Conservation (phyloP, 2,888 invertebrate genomes). For the Ariolimax columbianus region DNA sequence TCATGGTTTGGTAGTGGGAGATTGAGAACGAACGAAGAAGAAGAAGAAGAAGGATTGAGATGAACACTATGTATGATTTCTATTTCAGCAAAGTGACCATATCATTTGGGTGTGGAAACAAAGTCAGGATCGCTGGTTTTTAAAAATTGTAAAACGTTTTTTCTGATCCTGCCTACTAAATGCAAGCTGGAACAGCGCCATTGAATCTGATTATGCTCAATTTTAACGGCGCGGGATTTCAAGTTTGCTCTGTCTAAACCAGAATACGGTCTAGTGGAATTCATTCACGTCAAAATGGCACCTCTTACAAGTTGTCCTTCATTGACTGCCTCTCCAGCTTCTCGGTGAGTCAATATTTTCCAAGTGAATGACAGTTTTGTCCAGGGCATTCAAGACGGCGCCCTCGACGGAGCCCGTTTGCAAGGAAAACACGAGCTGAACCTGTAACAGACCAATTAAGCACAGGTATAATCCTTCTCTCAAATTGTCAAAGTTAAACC, state of each 20-base stretch:
- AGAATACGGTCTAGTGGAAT: conserved; percentile 1
- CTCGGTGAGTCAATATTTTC: conserved; percentile 39
- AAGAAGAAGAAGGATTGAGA: too few species aligned
- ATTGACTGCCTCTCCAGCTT: background rate
- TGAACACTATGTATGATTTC: too few species aligned
- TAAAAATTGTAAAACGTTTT: too few species aligned
- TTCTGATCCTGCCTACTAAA: background rate
- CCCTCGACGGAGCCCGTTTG: background rate
- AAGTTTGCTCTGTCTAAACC: background rate
- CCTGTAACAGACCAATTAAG: conserved; percentile 40
- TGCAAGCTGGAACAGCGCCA: background rate
- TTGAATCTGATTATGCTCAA: background rate
- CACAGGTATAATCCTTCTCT: conserved; percentile 23
- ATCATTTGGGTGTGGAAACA: too few species aligned
- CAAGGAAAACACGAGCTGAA: conserved; percentile 18
- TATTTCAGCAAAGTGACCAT: too few species aligned
- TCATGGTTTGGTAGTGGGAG: too few species aligned
- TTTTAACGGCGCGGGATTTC: too few species aligned
- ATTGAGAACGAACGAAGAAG: too few species aligned
- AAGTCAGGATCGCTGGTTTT: too few species aligned
- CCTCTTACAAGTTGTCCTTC: background rate
- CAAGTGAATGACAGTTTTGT: conserved; percentile 41
- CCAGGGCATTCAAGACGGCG: background rate
- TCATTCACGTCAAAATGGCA: conserved; percentile 33
- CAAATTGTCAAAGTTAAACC: conserved; percentile 27